These are phyloP conservation scores for Alouatta palliata DNA, from an alignment of 2,113 vertebrate genomes.

Conservation along the genomic window DNA sequence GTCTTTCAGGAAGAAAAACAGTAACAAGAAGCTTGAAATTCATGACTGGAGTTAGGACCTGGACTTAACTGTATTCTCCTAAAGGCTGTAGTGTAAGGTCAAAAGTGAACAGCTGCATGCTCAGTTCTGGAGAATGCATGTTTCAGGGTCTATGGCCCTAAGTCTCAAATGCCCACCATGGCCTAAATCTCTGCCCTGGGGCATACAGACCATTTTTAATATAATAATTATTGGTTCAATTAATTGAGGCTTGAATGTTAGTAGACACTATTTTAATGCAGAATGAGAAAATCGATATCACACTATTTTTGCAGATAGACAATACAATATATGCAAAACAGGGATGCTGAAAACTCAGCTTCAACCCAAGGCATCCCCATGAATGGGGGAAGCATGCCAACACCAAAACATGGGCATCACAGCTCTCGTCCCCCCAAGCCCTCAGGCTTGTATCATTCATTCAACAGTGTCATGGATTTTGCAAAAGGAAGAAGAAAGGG, in stretches of 20 bases:
- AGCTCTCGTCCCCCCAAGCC: no score
- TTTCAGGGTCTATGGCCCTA: background rate
- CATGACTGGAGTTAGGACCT: background rate
- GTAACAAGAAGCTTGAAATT: background rate
- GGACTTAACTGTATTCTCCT: background rate
- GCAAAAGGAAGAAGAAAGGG: background rate
- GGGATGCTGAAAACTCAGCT: background rate
- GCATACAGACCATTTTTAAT: background rate
- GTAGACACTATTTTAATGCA: background rate
- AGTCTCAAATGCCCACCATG: background rate
- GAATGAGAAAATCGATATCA: background rate
- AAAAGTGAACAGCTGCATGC: background rate
- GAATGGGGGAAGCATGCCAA: background rate
- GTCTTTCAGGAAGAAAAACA: constrained; percentile 54
- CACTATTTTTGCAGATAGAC: background rate
- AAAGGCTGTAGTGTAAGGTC: background rate
- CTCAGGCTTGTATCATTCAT: background rate
- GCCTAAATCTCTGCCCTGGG: background rate
- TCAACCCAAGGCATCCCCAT: background rate
- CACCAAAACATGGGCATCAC: background rate
- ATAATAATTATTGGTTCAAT: background rate
- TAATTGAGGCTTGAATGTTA: background rate
- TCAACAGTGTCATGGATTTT: background rate
- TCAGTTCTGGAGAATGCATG: background rate
- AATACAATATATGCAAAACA: background rate